Conservation (phyloP, 2,888 invertebrate species). For the Panopea generosa region DNA sequence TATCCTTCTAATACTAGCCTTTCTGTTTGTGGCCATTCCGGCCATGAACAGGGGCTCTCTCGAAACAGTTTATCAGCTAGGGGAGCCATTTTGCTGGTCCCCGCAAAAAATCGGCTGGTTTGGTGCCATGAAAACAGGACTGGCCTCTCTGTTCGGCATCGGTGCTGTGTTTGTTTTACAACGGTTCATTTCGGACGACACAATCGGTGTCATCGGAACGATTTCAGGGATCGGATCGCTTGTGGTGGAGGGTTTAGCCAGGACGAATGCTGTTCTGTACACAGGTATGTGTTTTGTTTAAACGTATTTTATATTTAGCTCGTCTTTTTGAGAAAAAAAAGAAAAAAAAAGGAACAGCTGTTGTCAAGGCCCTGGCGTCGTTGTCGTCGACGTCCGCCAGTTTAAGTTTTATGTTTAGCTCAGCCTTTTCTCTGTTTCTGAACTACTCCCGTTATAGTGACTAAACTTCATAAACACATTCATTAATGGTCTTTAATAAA, state of each 20-base stretch:
- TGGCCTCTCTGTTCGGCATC: constrained; percentile 50
- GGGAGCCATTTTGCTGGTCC: constrained; percentile 69
- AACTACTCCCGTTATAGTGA: too few relatives aligned
- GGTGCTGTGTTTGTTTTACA: constrained; percentile 51
- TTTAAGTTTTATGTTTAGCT: too few relatives aligned
- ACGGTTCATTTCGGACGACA: constrained; percentile 55
- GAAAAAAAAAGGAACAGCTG: too few relatives aligned
- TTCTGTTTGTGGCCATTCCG: constrained; percentile 48
- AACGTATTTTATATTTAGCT: neutral
- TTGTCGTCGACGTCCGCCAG: too few relatives aligned
- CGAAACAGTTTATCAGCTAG: constrained; percentile 66
- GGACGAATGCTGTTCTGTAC: constrained; percentile 48
- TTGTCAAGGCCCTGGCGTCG: too few relatives aligned
- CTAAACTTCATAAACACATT: too few relatives aligned
- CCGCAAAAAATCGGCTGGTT: constrained; percentile 65
- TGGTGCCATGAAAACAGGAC: constrained; percentile 28
- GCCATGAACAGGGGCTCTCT: constrained; percentile 30
- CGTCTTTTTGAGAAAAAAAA: too few relatives aligned
- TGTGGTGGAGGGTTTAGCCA: constrained; percentile 62
- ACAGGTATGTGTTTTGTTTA: constrained; percentile 42
- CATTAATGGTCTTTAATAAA: too few relatives aligned
- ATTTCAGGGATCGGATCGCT: constrained; percentile 30
- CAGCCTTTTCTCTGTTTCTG: too few relatives aligned
- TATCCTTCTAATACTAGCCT: constrained; percentile 41
- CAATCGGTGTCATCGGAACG: constrained; percentile 50